phyloP scores from a whole-genome alignment of 35 echinoderm and acorn worm species.

The Apostichopus californicus region DNA sequence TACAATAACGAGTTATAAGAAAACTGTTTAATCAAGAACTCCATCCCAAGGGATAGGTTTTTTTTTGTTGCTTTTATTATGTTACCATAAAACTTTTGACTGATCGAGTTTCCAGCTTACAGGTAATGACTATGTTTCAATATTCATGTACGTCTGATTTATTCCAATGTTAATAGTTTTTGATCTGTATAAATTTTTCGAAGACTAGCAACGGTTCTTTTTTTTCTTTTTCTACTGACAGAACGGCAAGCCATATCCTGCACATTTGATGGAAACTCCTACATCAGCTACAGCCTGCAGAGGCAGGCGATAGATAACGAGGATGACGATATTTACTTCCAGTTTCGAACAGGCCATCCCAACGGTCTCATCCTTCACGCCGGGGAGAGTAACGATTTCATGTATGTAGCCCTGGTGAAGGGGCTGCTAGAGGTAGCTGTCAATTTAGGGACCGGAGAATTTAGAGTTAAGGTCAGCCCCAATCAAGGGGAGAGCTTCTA shows the following conservation, averaged over 20 bases:
- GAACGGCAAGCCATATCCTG: constrained; percentile 52
- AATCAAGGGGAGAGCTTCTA: constrained; percentile 45
- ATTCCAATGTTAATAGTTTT: background rate
- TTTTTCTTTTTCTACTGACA: constrained; percentile 4
- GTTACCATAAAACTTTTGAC: too few relatives aligned
- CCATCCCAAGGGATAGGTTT: too few relatives aligned
- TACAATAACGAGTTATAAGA: too few relatives aligned
- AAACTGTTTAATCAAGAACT: too few relatives aligned
- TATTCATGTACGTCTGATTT: too few relatives aligned
- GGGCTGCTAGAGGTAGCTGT: constrained; percentile 76
- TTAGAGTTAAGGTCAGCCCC: constrained; percentile 39
- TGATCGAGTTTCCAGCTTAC: too few relatives aligned
- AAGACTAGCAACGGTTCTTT: too few relatives aligned
- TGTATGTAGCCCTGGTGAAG: constrained; percentile 69
- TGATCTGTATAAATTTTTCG: background rate
- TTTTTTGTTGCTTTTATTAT: too few relatives aligned
- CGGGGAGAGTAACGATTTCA: constrained; percentile 41
- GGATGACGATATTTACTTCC: constrained; percentile 72
- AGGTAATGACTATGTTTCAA: too few relatives aligned
- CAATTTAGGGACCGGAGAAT: constrained; percentile 81
- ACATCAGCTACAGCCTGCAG: constrained; percentile 73
- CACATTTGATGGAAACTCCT: constrained; percentile 76
- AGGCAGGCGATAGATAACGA: constrained; percentile 33
- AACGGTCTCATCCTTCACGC: constrained; percentile 78
- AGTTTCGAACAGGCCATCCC: constrained; percentile 72